A percentile compares a stretch with the other conserved stretches of the same genome.
These are phyloP conservation scores for Oryzias javanicus DNA, from an alignment of 2,113 vertebrate species.

Conservation along the genomic window DNA sequence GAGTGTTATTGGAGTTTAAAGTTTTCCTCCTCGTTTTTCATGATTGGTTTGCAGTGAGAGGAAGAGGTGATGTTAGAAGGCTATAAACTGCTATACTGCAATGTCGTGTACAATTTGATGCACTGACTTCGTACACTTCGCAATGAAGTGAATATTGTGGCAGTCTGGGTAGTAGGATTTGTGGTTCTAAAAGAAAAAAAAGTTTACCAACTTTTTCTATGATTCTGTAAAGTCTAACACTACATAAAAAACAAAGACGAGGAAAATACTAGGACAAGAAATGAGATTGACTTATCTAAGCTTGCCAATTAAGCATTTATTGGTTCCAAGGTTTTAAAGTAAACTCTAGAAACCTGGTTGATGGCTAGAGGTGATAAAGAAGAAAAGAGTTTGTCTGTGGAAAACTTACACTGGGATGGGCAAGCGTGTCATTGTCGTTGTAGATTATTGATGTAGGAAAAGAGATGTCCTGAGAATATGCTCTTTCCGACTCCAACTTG, in stretches of 20 bases:
- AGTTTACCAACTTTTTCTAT: constrained; percentile 23
- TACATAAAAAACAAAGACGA: constrained; percentile 19
- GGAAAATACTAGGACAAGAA: constrained; percentile 18
- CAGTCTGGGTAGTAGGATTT: background rate
- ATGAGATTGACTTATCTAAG: background rate
- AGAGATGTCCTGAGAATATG: constrained; percentile 64
- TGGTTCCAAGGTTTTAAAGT: background rate
- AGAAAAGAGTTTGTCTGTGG: background rate
- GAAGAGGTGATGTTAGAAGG: constrained; percentile 41
- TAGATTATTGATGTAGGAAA: constrained; percentile 90
- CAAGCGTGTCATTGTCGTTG: constrained; percentile 87
- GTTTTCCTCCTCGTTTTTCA: constrained; percentile 72
- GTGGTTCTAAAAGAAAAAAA: constrained; percentile 21
- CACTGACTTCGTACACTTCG: constrained; percentile 9
- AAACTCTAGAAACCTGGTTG: background rate
- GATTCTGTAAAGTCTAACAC: constrained; percentile 3
- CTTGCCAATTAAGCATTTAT: background rate
- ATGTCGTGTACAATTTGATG: constrained; percentile 15
- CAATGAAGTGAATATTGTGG: constrained; percentile 14
- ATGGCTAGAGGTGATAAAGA: background rate
- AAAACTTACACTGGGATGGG: constrained; percentile 89
- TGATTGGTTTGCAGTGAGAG: constrained; percentile 44
- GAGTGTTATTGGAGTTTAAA: constrained; percentile 74
- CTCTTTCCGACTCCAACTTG: constrained; percentile 55
- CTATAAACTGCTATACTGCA: constrained; percentile 39